Evolutionary conservation across 2,888 invertebrate species (phyloP).

Genomic region (Drosophila paranaensis): DNA sequence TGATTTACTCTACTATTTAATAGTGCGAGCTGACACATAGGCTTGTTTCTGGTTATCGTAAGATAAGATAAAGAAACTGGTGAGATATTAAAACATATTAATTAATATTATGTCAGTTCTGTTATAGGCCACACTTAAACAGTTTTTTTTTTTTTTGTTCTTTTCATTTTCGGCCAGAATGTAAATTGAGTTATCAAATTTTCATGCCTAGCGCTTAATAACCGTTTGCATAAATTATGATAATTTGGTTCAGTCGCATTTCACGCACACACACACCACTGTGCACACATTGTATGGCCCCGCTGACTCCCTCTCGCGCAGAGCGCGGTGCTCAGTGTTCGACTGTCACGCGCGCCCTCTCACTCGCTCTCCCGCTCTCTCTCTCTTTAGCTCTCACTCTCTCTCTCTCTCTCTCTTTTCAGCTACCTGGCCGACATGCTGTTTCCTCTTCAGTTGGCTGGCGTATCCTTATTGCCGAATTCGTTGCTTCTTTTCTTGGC

Average conservation of each 20-base stretch:
- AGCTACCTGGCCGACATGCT: slow-evolving; percentile 30
- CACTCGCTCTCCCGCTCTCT: slow-evolving; percentile 13
- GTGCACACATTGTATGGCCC: slow-evolving; percentile 24
- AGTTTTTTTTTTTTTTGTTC: neutral
- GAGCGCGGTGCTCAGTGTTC: slow-evolving; percentile 3
- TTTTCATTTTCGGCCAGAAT: slow-evolving; percentile 30
- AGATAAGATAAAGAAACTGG: slow-evolving; percentile 39
- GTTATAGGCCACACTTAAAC: neutral
- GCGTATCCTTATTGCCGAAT: slow-evolving; percentile 71
- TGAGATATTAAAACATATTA: slow-evolving; percentile 15
- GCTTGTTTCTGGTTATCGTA: slow-evolving; percentile 32
- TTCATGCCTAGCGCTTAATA: slow-evolving; percentile 35
- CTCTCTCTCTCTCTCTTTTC: slow-evolving; percentile 27
- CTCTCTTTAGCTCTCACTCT: slow-evolving; percentile 12
- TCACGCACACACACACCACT: slow-evolving; percentile 54
- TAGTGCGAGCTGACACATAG: neutral
- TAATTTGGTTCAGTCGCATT: slow-evolving; percentile 38
- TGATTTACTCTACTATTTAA: slow-evolving; percentile 22
- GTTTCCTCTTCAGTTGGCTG: slow-evolving; percentile 55
- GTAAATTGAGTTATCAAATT: slow-evolving; percentile 56
- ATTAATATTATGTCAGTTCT: slow-evolving; percentile 7
- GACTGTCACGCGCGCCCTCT: slow-evolving; percentile 12
- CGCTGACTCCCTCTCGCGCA: slow-evolving; percentile 3
- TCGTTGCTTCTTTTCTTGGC: slow-evolving; percentile 58
- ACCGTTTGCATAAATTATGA: slow-evolving; percentile 66